Percentiles rank a stretch among this genome's conserved stretches.
Evolutionary conservation across 2,113 vertebrate genomes (phyloP).

Genomic region (Emydura subglobosa): DNA sequence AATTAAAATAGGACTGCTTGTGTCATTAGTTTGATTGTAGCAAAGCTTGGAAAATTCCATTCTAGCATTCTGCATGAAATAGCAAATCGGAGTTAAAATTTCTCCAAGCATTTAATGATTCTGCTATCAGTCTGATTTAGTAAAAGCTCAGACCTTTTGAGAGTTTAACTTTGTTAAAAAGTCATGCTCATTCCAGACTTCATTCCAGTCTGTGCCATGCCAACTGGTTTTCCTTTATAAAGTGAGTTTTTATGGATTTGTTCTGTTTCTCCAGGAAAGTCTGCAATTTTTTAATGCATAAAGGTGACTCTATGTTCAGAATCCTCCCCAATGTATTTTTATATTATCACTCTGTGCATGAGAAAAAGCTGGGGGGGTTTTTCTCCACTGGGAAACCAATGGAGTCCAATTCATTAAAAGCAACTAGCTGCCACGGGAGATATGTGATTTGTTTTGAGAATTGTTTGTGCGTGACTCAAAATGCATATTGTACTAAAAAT

Average conservation of each 20-base stretch:
- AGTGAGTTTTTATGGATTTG: conserved; percentile 45
- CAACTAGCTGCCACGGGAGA: not conserved
- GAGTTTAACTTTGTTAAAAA: conserved; percentile 37
- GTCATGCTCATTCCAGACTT: conserved; percentile 10
- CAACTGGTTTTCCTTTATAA: conserved; percentile 24
- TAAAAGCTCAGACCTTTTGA: conserved; percentile 29
- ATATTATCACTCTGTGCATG: not conserved
- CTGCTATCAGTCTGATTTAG: conserved; percentile 37
- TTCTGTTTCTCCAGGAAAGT: conserved; percentile 41
- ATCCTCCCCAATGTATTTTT: conserved; percentile 5
- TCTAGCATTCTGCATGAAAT: conserved; percentile 37
- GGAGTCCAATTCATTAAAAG: conserved; percentile 51
- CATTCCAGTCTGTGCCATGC: conserved; percentile 21
- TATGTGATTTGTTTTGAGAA: conserved; percentile 39
- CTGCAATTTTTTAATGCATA: conserved; percentile 10
- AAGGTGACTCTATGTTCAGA: conserved; percentile 2
- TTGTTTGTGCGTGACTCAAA: conserved; percentile 43
- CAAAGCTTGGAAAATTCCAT: conserved; percentile 35
- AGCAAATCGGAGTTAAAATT: conserved; percentile 63
- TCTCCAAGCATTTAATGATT: conserved; percentile 51
- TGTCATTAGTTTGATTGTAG: conserved; percentile 49
- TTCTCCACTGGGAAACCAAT: conserved; percentile 15
- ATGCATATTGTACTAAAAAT: conserved; percentile 37
- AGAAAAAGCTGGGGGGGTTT: not conserved
- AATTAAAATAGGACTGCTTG: conserved; percentile 63